Percentiles rank a stretch among this genome's conserved stretches.
Conservation (phyloP, 1,140 invertebrate genomes). For the Hylyphantes graminicola region DNA sequence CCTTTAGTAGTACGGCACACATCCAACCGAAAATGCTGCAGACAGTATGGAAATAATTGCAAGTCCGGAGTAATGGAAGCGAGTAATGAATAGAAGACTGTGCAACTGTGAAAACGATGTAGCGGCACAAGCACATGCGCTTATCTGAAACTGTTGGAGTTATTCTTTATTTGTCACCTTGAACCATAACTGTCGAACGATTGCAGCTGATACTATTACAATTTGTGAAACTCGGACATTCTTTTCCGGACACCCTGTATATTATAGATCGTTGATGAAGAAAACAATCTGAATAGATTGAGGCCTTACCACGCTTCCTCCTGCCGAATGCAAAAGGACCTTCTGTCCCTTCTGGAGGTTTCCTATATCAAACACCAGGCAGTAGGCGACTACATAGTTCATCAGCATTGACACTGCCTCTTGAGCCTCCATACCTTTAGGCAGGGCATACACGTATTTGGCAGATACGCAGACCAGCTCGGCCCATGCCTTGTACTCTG, state of each 20-base stretch:
- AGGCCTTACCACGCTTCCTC: constrained; percentile 86
- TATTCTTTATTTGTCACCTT: too few species aligned
- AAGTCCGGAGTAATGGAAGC: too few species aligned
- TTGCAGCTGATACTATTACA: too few species aligned
- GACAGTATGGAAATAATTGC: too few species aligned
- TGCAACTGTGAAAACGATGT: too few species aligned
- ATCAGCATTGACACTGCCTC: constrained; percentile 86
- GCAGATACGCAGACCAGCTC: constrained; percentile 83
- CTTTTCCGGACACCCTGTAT: background rate
- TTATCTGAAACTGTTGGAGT: too few species aligned
- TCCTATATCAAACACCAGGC: constrained; percentile 85
- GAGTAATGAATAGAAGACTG: too few species aligned
- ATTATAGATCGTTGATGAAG: background rate
- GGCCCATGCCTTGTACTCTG: constrained; percentile 86
- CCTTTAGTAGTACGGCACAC: too few species aligned
- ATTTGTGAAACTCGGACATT: too few species aligned
- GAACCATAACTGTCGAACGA: too few species aligned
- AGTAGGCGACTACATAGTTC: constrained; percentile 88
- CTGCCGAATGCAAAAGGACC: constrained; percentile 85
- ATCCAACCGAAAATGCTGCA: too few species aligned
- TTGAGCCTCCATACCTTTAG: constrained; percentile 75
- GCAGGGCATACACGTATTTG: constrained; percentile 83
- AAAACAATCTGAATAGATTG: background rate
- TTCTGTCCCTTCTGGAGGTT: constrained; percentile 83
- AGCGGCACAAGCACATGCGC: too few species aligned